phyloP scores from a whole-genome alignment of 2,888 invertebrate genomes.

The Cactoblastis cactorum region DNA sequence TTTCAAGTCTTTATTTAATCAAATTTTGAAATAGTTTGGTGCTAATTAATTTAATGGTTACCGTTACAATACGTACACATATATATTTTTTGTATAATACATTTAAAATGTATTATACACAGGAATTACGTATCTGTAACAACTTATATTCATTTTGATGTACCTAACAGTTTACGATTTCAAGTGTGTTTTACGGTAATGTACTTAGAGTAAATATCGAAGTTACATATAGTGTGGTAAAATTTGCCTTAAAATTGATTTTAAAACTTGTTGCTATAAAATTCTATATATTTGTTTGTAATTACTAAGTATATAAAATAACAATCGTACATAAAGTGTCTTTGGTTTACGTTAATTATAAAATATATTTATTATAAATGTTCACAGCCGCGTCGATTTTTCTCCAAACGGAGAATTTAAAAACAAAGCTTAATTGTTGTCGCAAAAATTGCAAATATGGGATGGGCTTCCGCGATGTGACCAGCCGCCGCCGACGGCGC shows the following conservation, averaged over 20 bases:
- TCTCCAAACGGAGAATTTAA: slow-evolving; percentile 51
- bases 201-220: background rate
- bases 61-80: too few relatives aligned
- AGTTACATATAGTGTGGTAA: background rate
- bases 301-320: slow-evolving; percentile 17
- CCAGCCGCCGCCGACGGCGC: slow-evolving; percentile 80
- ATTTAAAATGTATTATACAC: background rate
- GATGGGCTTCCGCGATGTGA: slow-evolving; percentile 87
- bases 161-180: background rate
- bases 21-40: background rate
- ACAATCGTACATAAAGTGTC: slow-evolving; percentile 25
- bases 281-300: background rate
- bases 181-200: slow-evolving; percentile 4
- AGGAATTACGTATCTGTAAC: background rate
- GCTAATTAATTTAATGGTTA: background rate
- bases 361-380: slow-evolving; percentile 64
- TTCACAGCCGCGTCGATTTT: slow-evolving; percentile 75
- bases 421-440: slow-evolving; percentile 80
- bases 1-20: background rate
- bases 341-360: slow-evolving; percentile 51
- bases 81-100: background rate
- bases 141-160: background rate
- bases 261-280: background rate
- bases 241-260: slow-evolving; percentile 4
- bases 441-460: slow-evolving; percentile 78